Percentiles rank a stretch among this genome's conserved stretches.
Evolutionary conservation across 1,140 invertebrate species (phyloP).

Genomic region (Drosophila guanche): DNA sequence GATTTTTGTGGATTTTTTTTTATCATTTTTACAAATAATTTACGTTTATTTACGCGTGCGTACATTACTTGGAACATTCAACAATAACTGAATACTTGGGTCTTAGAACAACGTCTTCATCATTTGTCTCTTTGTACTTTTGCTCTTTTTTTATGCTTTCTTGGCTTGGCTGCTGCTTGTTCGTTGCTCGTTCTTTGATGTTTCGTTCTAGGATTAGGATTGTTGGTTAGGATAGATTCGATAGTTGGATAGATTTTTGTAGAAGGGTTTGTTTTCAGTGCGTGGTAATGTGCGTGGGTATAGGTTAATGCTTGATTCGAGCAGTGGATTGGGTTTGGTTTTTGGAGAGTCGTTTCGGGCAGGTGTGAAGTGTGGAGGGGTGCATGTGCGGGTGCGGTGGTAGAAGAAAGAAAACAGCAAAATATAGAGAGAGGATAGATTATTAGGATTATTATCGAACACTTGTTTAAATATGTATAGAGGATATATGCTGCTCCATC

Average conservation of each 20-base stretch:
- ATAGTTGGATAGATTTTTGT: slow-evolving; percentile 57
- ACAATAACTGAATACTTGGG: slow-evolving; percentile 71
- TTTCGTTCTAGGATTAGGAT: slow-evolving; percentile 32
- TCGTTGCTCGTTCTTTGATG: slow-evolving; percentile 43
- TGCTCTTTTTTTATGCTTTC: slow-evolving; percentile 59
- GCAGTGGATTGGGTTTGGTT: slow-evolving; percentile 23
- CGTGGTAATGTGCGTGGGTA: slow-evolving; percentile 44
- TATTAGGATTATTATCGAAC: slow-evolving; percentile 47
- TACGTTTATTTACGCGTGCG: slow-evolving; percentile 73
- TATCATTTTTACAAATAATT: slow-evolving; percentile 76
- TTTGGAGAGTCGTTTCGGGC: slow-evolving; percentile 36
- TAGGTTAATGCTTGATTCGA: slow-evolving; percentile 65
- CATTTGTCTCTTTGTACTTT: slow-evolving; percentile 81
- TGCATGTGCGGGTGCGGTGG: slow-evolving; percentile 17
- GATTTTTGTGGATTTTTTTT: slow-evolving; percentile 31
- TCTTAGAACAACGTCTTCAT: slow-evolving; percentile 47
- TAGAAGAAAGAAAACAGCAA: slow-evolving; percentile 62
- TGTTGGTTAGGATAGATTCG: slow-evolving; percentile 45
- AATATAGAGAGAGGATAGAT: slow-evolving; percentile 20
- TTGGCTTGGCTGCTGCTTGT: slow-evolving; percentile 42
- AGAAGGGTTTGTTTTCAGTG: slow-evolving; percentile 41
- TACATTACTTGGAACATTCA: slow-evolving; percentile 63
- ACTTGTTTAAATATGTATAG: slow-evolving; percentile 67
- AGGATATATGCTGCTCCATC: slow-evolving; percentile 35
- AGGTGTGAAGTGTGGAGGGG: slow-evolving; percentile 21